Conservation (phyloP, 2,888 invertebrate species). For the Agrotis exclamationis region DNA sequence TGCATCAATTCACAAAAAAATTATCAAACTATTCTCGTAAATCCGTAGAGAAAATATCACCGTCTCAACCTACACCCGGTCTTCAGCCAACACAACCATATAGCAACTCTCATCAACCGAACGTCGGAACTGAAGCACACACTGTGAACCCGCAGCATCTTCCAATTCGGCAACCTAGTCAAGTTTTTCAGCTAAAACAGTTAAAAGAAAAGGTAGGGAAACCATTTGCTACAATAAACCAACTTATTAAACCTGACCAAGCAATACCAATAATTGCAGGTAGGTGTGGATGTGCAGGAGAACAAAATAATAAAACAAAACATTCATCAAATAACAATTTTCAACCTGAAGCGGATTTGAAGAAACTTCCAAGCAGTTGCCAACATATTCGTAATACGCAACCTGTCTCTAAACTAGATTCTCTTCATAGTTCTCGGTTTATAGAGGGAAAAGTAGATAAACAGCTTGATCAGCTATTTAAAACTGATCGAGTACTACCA, state of each 20-base stretch:
- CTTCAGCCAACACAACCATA: not conserved
- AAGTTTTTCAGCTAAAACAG: not conserved
- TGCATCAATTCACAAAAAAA: not conserved
- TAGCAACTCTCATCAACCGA: not conserved
- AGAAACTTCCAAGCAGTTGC: no score
- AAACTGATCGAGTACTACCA: not conserved
- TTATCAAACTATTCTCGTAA: constrained; percentile 13
- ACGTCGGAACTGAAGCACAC: not conserved
- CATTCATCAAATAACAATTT: not conserved
- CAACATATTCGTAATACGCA: not conserved
- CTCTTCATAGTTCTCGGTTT: not conserved
- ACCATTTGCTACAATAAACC: not conserved
- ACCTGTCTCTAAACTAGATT: not conserved
- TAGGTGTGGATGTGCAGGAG: not conserved
- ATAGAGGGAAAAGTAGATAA: not conserved
- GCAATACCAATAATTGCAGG: constrained; percentile 5
- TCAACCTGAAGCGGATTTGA: not conserved
- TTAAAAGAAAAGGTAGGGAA: not conserved
- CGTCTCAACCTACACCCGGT: not conserved
- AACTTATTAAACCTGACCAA: not conserved
- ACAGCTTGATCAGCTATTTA: not conserved
- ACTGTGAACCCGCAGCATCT: not conserved
- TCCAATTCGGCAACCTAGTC: not conserved
- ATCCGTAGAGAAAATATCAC: constrained; percentile 5
- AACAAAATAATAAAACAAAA: not conserved